Evolutionary conservation across 2,797 vertebrate genomes (phyloP), one percentile per base, ranked within the genome.

Genomic region (Gadopsis bispinosus): DNA sequence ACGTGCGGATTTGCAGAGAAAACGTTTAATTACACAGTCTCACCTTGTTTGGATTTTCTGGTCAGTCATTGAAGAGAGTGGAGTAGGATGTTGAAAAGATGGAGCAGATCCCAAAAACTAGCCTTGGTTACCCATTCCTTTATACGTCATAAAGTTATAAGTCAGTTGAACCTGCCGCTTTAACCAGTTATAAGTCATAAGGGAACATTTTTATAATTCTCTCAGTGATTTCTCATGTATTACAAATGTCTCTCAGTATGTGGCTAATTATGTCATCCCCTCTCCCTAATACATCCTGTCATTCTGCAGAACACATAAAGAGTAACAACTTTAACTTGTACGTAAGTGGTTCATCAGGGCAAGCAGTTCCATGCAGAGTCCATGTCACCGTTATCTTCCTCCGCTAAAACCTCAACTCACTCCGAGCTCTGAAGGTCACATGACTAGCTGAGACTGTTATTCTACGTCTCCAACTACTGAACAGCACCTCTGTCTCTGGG

Each of bases 381-480:
- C 54, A 37, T 71, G 75, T 68, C 64, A n/a, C 51, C 68, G 72
- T 88, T 87, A 88, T 81, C 70, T 29, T 62, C 65, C 51, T 62
- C 47, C 6, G 4, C 54, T 67, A 68, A 82, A 88, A 73, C 51
- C 76, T 83, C 45, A 4, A 69, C 63, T 79, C 70, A 77, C 78
- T 70, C 83, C 50, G 48, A 33, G 55, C 41, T 47, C 79, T 55
- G 77, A 70, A 66, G 45, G 69, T 89, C 87, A 87, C 69, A 80
- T 83, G 89, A 92, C 81, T 31, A 19, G 59, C 76, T 73, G 16
- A 84, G 69, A 72, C 53, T 67, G 65, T 85, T 85, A 53, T 79
- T 80, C 79, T 76, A 70, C 75, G 80, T 83, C 70, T 79, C 31
- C 16, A 51, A 26, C 74, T 35, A 39, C 47, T 64, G 39, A 73